Conservation (phyloP, 2,888 invertebrate genomes). For the Spodoptera picta region DNA sequence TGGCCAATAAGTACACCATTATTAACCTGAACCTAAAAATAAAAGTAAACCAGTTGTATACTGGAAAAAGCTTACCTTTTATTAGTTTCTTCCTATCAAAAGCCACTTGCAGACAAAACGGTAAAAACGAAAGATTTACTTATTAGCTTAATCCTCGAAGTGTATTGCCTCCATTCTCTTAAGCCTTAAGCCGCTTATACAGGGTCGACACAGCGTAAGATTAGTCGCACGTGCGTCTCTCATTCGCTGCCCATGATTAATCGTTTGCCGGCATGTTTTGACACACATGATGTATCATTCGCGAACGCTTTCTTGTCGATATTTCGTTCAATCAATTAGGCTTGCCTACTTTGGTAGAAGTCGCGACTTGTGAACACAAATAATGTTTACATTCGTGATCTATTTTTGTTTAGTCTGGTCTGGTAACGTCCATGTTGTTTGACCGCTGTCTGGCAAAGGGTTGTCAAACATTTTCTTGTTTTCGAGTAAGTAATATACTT, state of each 20-base stretch:
- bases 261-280: conserved; percentile 78
- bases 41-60: neutral
- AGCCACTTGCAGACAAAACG: neutral
- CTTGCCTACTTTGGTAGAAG: conserved; percentile 52
- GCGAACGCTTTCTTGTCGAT: conserved; percentile 82
- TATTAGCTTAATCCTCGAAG: neutral
- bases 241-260: conserved; percentile 76
- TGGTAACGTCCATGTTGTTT: conserved; percentile 1
- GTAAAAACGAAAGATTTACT: neutral
- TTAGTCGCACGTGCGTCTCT: conserved; percentile 74
- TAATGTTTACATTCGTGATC: conserved; percentile 24
- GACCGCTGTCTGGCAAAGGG: neutral
- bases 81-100: neutral
- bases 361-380: conserved; percentile 30
- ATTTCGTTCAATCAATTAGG: conserved; percentile 81
- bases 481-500: too few species aligned
- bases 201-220: conserved; percentile 72
- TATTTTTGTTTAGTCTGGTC: conserved; percentile 8
- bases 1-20: too few species aligned
- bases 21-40: too few species aligned
- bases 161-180: conserved; percentile 22
- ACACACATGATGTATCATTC: conserved; percentile 86
- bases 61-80: neutral
- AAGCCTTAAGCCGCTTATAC: conserved; percentile 49
- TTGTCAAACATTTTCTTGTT: neutral